phyloP scores from a whole-genome alignment of 2,797 vertebrate species.

The Phrynocephalus forsythii region DNA sequence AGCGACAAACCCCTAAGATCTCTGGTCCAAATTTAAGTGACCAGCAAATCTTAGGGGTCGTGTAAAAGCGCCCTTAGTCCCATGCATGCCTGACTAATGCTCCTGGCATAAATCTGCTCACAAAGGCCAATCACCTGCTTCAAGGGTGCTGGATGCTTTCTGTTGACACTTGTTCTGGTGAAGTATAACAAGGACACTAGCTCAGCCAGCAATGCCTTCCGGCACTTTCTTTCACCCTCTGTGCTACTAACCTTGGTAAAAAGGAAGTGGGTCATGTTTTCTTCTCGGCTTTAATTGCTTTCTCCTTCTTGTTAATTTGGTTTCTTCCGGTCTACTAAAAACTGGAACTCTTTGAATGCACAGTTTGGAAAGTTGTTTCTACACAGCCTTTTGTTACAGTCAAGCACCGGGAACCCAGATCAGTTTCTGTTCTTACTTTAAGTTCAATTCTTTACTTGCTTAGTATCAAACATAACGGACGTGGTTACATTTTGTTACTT shows the following conservation, averaged over 20 bases:
- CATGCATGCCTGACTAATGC: background rate
- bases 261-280: background rate
- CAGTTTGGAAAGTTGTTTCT: background rate
- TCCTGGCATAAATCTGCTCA: background rate
- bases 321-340: background rate
- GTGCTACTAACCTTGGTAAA: constrained; percentile 17
- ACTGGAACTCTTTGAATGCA: background rate
- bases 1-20: too few relatives aligned
- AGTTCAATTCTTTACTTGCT: background rate
- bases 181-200: background rate
- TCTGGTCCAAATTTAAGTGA: too few relatives aligned
- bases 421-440: background rate
- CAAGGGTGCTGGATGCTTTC: background rate
- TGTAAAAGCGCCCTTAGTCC: background rate
- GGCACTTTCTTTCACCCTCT: constrained; percentile 7
- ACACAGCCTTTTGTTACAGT: background rate
- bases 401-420: background rate
- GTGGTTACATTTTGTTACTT: background rate
- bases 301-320: background rate
- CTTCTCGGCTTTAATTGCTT: background rate
- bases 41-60: too few relatives aligned
- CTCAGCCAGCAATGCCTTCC: background rate
- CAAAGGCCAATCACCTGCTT: background rate
- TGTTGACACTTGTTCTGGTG: constrained; percentile 6
- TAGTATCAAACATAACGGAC: background rate